phyloP scores from a whole-genome alignment of 2,113 vertebrate species.

The Casuarius casuarius region DNA sequence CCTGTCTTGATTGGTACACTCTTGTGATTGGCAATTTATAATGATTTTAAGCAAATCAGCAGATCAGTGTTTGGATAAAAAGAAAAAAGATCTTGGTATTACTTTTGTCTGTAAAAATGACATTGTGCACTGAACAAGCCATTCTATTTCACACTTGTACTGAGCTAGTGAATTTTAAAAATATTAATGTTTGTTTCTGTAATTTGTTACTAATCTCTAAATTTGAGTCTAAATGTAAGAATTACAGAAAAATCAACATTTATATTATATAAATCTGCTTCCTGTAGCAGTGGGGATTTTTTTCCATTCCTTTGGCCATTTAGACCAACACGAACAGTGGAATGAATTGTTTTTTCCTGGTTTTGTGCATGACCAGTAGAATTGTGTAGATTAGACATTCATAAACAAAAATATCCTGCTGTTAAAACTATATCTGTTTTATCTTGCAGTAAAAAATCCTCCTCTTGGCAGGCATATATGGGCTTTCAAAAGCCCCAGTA shows the following conservation, averaged over 20 bases:
- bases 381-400: background rate
- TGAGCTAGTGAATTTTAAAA: background rate
- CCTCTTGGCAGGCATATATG: background rate
- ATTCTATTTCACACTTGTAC: background rate
- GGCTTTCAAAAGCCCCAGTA: background rate
- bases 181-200: background rate
- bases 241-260: background rate
- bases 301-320: background rate
- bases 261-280: background rate
- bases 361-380: background rate
- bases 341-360: background rate
- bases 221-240: background rate
- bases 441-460: background rate
- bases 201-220: background rate
- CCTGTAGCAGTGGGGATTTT: background rate
- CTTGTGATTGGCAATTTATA: background rate
- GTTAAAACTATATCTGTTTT: background rate
- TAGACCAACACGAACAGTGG: background rate
- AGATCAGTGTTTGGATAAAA: background rate
- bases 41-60: background rate
- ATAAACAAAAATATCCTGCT: background rate
- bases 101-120: background rate
- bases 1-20: background rate
- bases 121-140: background rate
- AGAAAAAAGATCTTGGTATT: background rate